Evolutionary conservation across 2,113 vertebrate species (phyloP), one percentile per base, ranked within the genome.

Genomic region (Oophaga pumilio): DNA sequence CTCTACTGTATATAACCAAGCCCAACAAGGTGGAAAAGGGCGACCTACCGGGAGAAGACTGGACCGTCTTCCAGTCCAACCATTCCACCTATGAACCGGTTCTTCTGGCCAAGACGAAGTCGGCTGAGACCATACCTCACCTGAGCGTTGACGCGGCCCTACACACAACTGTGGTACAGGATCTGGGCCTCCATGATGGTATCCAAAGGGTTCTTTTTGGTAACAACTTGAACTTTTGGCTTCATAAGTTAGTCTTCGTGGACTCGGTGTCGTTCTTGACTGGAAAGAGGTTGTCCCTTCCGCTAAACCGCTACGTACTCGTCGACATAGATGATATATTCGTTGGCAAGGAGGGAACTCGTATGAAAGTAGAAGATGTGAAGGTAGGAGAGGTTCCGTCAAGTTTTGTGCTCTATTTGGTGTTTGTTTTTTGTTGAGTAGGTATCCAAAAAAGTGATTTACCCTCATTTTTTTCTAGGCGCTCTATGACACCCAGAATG

Each of bases 311-410:
- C 89, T 97, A 98, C 91, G 91, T 99, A 86, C 93, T 99, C 78
- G 98, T 99, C 89, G 98, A 99, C 89, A 97, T 99, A 0, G 98
- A 99, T 0, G 98, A 99, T 92, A 99, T 99, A 92, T 99, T 99
- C 49, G 98, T 99, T 82, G 98, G 98, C 90, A 99, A 99, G 89
- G 98, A 99, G 90, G 97, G 98, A 89, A 99, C 98, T 0, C 96
- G 98, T 91, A 99, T 99, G 97, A 98, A 99, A 89, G 96, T 97
- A 91, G 95, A 96, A 71, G 98, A 99, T 2, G 98, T 99, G 43
- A 97, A 99, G 97, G 98, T 99, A 91, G 14, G 84, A 49, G n/a
- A 64, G 26, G 13, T 87, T 74, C 71, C 43, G 12, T 88, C 0
- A 1, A 68, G 82, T 56, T 20, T 18, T 56, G 69, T 78, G 2